phyloP scores from a whole-genome alignment of 1,140 invertebrate species.

The Maconellicoccus hirsutus region DNA sequence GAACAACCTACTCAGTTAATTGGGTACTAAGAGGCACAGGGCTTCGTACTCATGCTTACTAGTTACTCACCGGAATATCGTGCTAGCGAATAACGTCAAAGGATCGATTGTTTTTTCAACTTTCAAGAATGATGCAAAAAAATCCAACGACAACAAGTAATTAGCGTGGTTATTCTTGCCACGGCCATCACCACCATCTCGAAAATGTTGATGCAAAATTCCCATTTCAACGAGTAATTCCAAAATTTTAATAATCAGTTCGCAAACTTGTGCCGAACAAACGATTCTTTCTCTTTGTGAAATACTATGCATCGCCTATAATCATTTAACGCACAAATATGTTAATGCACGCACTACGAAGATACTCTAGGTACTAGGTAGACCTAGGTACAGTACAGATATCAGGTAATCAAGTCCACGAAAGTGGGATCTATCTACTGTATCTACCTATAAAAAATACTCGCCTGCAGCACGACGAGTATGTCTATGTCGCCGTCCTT shows the following conservation, averaged over 20 bases:
- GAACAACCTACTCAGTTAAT: too few relatives aligned
- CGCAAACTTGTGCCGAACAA: slow-evolving; percentile 74
- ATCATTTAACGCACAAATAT: slow-evolving; percentile 25
- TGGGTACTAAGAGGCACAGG: neutral
- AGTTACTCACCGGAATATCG: neutral
- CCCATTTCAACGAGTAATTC: slow-evolving; percentile 82
- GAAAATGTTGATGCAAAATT: slow-evolving; percentile 48
- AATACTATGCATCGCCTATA: slow-evolving; percentile 72
- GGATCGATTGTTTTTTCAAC: neutral
- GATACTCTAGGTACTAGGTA: too few relatives aligned
- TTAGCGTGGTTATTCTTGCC: neutral
- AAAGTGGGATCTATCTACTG: too few relatives aligned
- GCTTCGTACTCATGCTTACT: neutral
- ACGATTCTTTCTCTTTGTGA: slow-evolving; percentile 60
- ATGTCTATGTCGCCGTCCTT: slow-evolving; percentile 88
- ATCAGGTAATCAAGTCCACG: slow-evolving; percentile 20
- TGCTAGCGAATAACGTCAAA: neutral
- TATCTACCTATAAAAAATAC: neutral
- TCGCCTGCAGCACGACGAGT: slow-evolving; percentile 75
- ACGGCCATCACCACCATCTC: slow-evolving; percentile 12
- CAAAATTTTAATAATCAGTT: slow-evolving; percentile 77
- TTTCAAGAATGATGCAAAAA: neutral
- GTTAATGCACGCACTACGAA: too few relatives aligned
- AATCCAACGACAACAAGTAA: neutral
- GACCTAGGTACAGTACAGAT: slow-evolving; percentile 23